Base-by-base conservation (phyloP, 2,888 invertebrate species). In the Nesidiocoris tenuis region DNA sequence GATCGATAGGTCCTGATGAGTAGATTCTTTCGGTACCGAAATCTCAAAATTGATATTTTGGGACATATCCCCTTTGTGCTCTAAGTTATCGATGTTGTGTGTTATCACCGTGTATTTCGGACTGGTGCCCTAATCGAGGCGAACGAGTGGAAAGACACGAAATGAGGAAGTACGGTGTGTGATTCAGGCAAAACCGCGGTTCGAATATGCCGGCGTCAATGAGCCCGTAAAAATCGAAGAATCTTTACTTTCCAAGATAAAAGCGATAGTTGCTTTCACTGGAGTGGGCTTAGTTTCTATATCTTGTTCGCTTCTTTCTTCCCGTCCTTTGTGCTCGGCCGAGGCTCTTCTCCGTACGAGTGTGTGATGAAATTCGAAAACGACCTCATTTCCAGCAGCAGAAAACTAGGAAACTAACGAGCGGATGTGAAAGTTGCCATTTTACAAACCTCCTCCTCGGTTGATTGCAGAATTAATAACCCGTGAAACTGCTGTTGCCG, bases 351-450 rank as follows among this genome's bases (percentile, higher is more conserved):
- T 12, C 12, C 39, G 39, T 39, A 39, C 39, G 65, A 39, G 25
- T 24, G 18, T n/a, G 25, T 65, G 65, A 65, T 65, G 65, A 65
- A 65, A 65, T 65, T 39, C 65, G 39, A 18, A 39, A 25, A 25
- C 19, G 21, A 1, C 22, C 63, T 19, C n/a, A 17, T 25, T 39
- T 39, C 39, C 39, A 39, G 18, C 18, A 39, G 19, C 18, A 39
- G 65, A 65, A 65, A 65, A 65, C 65, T 39, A 39, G 65, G 17
- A 5, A 24, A 65, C 39, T 24, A 24, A 65, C 25, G n/a, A 65
- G 65, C 65, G 65, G 65, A 65, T 65, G 65, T 65, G 65, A 65
- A 65, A 65, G 65, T 39, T 18, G 25, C 18, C 39, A 64, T 24
- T 65, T n/a, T 19, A 39, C 5, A 1, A 24, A 16, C 19, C 63